phyloP scores from a whole-genome alignment of 2,888 invertebrate genomes.

The Drosophila paucipuncta region DNA sequence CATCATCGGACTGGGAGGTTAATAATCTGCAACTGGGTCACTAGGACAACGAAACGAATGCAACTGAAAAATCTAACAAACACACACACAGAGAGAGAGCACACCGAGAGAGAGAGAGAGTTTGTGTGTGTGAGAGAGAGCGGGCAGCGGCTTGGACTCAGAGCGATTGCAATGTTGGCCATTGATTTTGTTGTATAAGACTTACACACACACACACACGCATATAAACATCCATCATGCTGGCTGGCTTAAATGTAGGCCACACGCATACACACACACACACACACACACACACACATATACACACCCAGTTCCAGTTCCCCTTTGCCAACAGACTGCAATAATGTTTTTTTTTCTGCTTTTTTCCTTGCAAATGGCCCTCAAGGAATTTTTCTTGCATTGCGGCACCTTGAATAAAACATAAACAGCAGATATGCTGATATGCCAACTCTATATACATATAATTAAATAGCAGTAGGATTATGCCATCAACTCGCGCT shows the following conservation, averaged over 20 bases:
- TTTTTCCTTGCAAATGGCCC: constrained; percentile 43
- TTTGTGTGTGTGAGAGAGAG: constrained; percentile 14
- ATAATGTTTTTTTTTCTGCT: constrained; percentile 29
- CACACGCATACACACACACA: constrained; percentile 54
- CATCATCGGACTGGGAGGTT: constrained; percentile 72
- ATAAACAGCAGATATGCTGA: constrained; percentile 6
- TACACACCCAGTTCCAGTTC: constrained; percentile 26
- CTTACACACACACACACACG: constrained; percentile 18
- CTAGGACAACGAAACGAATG: constrained; percentile 82
- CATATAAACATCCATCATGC: constrained; percentile 55
- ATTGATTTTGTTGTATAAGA: constrained; percentile 77
- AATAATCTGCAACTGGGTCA: constrained; percentile 85
- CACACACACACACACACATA: background rate
- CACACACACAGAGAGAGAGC: constrained; percentile 2
- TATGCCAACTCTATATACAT: background rate
- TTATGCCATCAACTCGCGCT: background rate
- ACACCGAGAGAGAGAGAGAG: constrained; percentile 3
- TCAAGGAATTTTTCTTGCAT: constrained; percentile 50
- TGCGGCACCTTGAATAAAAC: constrained; percentile 42
- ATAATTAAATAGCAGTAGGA: background rate
- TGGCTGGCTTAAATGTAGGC: constrained; percentile 64
- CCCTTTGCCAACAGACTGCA: constrained; percentile 25
- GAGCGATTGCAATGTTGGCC: constrained; percentile 70
- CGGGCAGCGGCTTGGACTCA: constrained; percentile 43
- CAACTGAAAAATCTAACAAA: constrained; percentile 59